Percentiles rank a stretch among this genome's conserved stretches.
These are phyloP conservation scores for Tamias sibiricus DNA, from an alignment of 2,113 vertebrate genomes.

Conservation along the genomic window DNA sequence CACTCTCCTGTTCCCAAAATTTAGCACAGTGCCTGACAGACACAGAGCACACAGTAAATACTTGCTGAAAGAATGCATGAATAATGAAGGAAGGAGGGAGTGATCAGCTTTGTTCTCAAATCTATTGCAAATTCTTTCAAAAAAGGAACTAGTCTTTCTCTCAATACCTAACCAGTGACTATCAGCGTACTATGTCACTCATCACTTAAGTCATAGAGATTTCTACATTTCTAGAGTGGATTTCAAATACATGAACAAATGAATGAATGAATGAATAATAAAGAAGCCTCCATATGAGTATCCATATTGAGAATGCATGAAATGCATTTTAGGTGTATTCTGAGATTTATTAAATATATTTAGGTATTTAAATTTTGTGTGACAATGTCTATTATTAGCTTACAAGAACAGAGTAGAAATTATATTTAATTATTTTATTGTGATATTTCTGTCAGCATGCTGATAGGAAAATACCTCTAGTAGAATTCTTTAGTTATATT, in stretches of 20 bases:
- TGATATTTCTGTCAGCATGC: background rate
- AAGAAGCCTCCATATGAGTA: background rate
- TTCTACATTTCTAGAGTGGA: background rate
- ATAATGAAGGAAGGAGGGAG: background rate
- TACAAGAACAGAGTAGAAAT: slow-evolving; percentile 31
- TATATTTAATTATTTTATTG: background rate
- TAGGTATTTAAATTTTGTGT: background rate
- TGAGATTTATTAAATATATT: background rate
- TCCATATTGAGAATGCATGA: background rate
- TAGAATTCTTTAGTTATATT: background rate
- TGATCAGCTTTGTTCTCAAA: background rate
- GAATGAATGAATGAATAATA: background rate
- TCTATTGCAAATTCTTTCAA: background rate
- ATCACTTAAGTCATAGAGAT: background rate
- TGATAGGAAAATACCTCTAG: background rate
- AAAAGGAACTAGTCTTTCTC: background rate
- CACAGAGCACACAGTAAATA: background rate
- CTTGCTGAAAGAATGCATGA: background rate
- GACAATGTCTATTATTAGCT: background rate
- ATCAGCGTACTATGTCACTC: background rate
- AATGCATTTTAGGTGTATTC: background rate
- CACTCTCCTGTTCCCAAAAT: background rate
- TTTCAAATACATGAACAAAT: background rate
- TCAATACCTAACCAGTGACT: background rate
- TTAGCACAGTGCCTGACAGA: background rate